Percentiles rank a stretch among this genome's conserved stretches.
Conservation (phyloP, 2,888 invertebrate species). For the Nemapogon koenigi region DNA sequence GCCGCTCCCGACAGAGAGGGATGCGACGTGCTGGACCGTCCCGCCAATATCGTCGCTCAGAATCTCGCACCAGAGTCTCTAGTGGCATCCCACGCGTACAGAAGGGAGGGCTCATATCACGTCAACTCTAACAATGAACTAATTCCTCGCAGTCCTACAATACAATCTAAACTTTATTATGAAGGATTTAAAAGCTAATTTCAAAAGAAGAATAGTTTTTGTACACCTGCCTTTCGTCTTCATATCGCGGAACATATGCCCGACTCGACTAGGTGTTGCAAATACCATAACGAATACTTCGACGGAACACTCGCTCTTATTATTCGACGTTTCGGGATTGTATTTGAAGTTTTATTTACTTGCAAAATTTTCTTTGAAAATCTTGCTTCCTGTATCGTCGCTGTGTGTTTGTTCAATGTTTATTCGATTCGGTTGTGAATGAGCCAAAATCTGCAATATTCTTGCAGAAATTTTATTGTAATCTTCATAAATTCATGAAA, state of each 20-base stretch:
- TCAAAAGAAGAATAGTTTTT: constrained; percentile 24
- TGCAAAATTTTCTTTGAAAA: no score
- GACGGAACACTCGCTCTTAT: constrained; percentile 55
- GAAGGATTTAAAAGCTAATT: not conserved
- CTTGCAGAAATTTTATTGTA: no score
- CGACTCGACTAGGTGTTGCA: constrained; percentile 61
- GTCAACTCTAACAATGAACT: constrained; percentile 29
- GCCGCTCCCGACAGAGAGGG: constrained; percentile 38
- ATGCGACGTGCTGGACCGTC: constrained; percentile 40
- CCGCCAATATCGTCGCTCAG: constrained; percentile 55
- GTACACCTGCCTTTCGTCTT: constrained; percentile 63
- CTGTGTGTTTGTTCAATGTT: no score
- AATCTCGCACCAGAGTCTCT: constrained; percentile 51
- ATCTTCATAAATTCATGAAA: no score
- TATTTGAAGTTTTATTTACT: constrained; percentile 33
- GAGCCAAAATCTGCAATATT: no score
- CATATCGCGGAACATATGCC: constrained; percentile 61
- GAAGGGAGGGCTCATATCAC: constrained; percentile 42
- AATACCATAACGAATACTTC: constrained; percentile 65
- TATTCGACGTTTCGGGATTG: constrained; percentile 57
- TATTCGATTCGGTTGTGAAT: no score
- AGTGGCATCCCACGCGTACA: constrained; percentile 23
- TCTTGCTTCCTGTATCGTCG: no score
- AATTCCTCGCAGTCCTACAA: constrained; percentile 22
- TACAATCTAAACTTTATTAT: constrained; percentile 24